A percentile compares a stretch with the other conserved stretches of the same genome.
phyloP scores from a whole-genome alignment of 2,113 vertebrate species.

The Pollimyrus isidori region DNA sequence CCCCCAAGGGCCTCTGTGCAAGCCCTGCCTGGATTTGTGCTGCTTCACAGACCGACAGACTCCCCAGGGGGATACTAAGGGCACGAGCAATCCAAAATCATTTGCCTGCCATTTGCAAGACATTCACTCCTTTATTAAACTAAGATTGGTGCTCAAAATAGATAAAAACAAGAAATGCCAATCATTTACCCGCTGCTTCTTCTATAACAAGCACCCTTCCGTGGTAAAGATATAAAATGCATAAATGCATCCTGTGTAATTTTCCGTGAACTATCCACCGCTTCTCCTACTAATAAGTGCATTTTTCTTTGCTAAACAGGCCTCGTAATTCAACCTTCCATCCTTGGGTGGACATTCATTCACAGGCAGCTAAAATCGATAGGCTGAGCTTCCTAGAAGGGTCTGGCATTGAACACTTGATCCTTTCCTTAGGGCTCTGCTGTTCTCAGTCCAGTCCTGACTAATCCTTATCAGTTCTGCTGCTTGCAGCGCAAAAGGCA shows the following conservation, averaged over 20 bases:
- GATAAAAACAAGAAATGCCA: neutral
- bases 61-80: neutral
- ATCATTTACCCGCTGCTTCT: neutral
- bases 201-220: neutral
- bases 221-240: neutral
- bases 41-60: neutral
- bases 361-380: neutral
- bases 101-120: neutral
- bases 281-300: neutral
- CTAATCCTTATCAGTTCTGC: slow-evolving; percentile 13
- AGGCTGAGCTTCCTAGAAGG: neutral
- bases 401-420: slow-evolving; percentile 10
- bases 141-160: neutral
- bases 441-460: neutral
- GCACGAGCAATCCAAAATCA: neutral
- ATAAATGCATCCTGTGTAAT: neutral
- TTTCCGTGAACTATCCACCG: neutral
- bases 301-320: neutral
- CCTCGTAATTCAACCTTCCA: neutral
- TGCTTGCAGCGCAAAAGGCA: neutral
- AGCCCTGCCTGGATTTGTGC: neutral
- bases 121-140: neutral
- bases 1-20: neutral
- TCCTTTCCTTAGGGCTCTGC: slow-evolving; percentile 17
- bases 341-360: slow-evolving; percentile 13